These are phyloP conservation scores for Acomys russatus DNA, from an alignment of 2,797 vertebrate genomes.

Conservation along the genomic window DNA sequence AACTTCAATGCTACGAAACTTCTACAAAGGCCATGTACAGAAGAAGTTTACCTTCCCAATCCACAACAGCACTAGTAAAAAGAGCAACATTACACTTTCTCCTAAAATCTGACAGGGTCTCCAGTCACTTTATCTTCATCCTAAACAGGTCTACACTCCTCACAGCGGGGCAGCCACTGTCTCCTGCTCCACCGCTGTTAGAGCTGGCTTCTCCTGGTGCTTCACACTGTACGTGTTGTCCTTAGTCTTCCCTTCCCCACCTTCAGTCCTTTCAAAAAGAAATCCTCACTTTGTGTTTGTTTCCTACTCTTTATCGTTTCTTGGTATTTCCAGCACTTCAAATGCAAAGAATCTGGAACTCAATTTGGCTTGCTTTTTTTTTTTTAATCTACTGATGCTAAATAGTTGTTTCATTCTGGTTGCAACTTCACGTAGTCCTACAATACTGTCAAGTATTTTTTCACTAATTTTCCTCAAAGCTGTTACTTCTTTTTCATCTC, in stretches of 20 bases:
- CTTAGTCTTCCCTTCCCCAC: background rate
- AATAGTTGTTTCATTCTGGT: background rate
- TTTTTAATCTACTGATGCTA: background rate
- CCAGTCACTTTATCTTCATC: background rate
- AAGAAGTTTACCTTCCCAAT: background rate
- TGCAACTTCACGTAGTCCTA: conserved; percentile 21
- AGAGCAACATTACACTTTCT: background rate
- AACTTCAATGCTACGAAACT: conserved; percentile 46
- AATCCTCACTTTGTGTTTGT: conserved; percentile 6
- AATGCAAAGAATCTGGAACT: conserved; percentile 29
- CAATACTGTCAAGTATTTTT: conserved; percentile 57
- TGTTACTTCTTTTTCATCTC: conserved; percentile 47
- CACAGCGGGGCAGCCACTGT: background rate
- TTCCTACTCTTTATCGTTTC: conserved; percentile 32
- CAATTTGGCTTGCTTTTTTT: conserved; percentile 22
- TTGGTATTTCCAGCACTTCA: background rate
- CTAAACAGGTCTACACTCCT: background rate
- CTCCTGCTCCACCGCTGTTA: background rate
- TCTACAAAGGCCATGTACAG: background rate
- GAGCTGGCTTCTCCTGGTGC: background rate
- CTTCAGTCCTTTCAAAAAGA: background rate
- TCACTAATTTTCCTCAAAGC: conserved; percentile 48
- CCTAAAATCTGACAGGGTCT: background rate
- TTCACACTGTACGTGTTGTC: background rate
- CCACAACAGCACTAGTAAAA: background rate